These are phyloP conservation scores for Pollenia angustigena DNA, from an alignment of 2,888 invertebrate genomes.

Conservation along the genomic window DNA sequence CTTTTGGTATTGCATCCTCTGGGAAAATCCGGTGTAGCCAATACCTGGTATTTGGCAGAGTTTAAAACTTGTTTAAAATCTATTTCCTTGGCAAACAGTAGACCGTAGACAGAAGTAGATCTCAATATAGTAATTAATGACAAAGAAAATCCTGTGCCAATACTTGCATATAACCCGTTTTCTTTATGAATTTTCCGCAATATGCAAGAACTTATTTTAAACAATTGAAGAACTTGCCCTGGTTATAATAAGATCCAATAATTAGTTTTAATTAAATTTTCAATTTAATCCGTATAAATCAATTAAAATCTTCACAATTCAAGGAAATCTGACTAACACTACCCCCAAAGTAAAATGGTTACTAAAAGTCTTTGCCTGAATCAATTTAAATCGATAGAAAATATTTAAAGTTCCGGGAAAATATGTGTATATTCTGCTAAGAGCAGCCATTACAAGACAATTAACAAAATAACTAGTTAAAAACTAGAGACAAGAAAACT, in stretches of 20 bases:
- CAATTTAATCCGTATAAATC: not conserved
- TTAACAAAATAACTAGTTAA: constrained; percentile 47
- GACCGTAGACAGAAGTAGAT: too few species aligned
- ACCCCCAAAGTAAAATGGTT: too few species aligned
- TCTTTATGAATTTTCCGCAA: not conserved
- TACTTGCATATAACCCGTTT: too few species aligned
- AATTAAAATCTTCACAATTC: constrained; percentile 15
- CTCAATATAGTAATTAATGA: too few species aligned
- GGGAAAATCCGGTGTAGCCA: too few species aligned
- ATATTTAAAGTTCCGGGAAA: constrained; percentile 47
- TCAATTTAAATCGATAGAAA: constrained; percentile 28
- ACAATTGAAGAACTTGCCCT: not conserved
- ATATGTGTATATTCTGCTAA: not conserved
- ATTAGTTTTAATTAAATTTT: not conserved
- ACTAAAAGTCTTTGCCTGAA: constrained; percentile 5
- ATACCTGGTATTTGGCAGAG: too few species aligned
- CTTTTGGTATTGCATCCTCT: too few species aligned
- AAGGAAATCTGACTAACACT: constrained; percentile 12
- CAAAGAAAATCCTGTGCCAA: too few species aligned
- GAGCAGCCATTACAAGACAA: constrained; percentile 62
- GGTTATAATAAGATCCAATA: too few species aligned
- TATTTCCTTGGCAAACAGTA: too few species aligned
- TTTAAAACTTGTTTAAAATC: too few species aligned
- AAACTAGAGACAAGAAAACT: constrained; percentile 25
- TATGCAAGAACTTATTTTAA: not conserved